Percentiles rank a stretch among this genome's conserved stretches.
These are phyloP conservation scores for Lepidurus couesii DNA, from an alignment of 1,140 invertebrate genomes.

Conservation along the genomic window DNA sequence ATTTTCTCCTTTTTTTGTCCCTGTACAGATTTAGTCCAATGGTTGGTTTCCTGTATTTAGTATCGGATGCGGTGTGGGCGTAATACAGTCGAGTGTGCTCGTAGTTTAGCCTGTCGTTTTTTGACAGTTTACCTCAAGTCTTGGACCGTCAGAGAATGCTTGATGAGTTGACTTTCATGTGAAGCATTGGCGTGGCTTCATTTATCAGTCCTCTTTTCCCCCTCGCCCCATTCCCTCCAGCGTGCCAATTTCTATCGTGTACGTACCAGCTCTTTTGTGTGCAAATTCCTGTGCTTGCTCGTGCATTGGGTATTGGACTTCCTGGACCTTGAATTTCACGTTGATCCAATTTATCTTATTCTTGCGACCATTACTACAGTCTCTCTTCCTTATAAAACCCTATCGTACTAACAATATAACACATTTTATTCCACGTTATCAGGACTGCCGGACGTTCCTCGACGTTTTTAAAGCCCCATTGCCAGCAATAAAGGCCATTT, in stretches of 20 bases:
- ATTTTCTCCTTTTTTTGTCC: neutral
- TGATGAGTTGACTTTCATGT: neutral
- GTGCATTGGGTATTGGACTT: neutral
- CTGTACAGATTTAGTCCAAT: neutral
- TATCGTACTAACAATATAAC: neutral
- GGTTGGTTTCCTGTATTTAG: neutral
- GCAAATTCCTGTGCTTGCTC: slow-evolving; percentile 18
- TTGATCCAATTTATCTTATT: neutral
- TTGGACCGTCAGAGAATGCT: neutral
- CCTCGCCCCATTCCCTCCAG: neutral
- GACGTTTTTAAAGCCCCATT: no score
- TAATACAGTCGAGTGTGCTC: slow-evolving; percentile 18
- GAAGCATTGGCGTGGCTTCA: neutral
- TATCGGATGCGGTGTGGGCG: neutral
- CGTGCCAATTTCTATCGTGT: slow-evolving; percentile 13
- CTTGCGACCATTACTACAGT: neutral
- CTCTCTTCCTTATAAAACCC: neutral
- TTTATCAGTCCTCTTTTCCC: neutral
- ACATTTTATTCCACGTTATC: neutral
- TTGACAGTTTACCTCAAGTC: neutral
- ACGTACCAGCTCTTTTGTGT: neutral
- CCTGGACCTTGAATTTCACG: neutral
- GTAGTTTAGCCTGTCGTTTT: neutral
- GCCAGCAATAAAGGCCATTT: no score
- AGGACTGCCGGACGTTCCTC: neutral